Evolutionary conservation across 2,888 invertebrate species (phyloP).

Genomic region (Nemotelus pantherinus): DNA sequence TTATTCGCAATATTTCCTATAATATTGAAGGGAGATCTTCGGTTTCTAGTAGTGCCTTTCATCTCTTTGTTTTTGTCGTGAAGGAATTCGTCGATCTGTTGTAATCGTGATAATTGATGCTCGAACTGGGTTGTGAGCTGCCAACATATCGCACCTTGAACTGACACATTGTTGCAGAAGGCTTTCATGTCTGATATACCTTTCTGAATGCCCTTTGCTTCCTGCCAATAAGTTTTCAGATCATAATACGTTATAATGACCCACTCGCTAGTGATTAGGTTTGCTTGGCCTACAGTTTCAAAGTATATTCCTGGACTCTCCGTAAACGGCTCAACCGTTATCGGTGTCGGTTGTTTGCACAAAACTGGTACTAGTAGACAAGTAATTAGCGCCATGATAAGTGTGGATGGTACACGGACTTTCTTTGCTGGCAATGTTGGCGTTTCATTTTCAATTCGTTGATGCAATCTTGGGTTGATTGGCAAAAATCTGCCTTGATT

Average conservation of each 20-base stretch:
- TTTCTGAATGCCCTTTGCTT: not conserved
- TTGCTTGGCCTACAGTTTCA: not conserved
- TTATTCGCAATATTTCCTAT: conserved; percentile 6
- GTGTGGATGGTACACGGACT: too few species aligned
- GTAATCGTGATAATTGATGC: not conserved
- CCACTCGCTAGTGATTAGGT: not conserved
- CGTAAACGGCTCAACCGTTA: too few species aligned
- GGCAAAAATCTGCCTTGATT: too few species aligned
- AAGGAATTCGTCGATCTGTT: not conserved
- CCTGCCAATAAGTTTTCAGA: not conserved
- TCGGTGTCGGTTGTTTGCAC: too few species aligned
- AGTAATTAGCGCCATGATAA: too few species aligned
- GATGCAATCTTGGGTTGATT: too few species aligned
- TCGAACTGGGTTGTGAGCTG: not conserved
- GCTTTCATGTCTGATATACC: not conserved
- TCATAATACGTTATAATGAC: not conserved
- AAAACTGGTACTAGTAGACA: too few species aligned
- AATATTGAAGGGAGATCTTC: not conserved
- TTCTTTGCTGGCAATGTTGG: too few species aligned
- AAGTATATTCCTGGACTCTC: not conserved
- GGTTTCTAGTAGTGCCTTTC: too few species aligned
- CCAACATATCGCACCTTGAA: not conserved
- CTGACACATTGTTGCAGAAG: not conserved
- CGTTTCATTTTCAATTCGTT: too few species aligned
- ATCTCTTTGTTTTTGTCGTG: too few species aligned